Conservation (phyloP, 1,140 invertebrate species). For the Temnothorax nylanderi region DNA sequence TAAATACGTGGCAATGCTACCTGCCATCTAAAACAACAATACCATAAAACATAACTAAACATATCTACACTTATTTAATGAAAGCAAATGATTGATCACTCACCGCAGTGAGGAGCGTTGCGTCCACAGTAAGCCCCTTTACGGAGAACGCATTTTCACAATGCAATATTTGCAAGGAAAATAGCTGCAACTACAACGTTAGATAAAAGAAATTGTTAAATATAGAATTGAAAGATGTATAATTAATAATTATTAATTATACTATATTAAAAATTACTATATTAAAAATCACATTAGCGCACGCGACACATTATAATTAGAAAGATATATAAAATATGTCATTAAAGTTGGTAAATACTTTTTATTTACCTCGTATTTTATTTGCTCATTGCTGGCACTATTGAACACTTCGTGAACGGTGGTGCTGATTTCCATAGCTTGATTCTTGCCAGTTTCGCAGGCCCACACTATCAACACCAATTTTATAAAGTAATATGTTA, state of each 20-base stretch:
- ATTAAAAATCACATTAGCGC: neutral
- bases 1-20: neutral
- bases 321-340: too few relatives aligned
- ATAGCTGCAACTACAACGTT: neutral
- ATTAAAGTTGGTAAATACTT: neutral
- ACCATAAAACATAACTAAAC: neutral
- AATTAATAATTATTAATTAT: too few relatives aligned
- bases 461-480: neutral
- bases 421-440: neutral
- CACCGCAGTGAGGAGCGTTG: neutral
- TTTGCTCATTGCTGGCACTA: neutral
- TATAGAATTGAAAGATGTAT: neutral
- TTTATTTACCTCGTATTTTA: neutral
- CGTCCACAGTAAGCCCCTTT: neutral
- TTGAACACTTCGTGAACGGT: neutral
- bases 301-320: too few relatives aligned
- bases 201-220: neutral
- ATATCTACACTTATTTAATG: neutral
- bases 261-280: neutral
- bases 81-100: neutral
- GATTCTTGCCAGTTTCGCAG: neutral
- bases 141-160: neutral
- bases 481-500: neutral
- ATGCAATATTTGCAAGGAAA: neutral
- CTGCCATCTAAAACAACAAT: neutral